Conservation (phyloP, 2,797 vertebrate species). For the Cossypha caffra region DNA sequence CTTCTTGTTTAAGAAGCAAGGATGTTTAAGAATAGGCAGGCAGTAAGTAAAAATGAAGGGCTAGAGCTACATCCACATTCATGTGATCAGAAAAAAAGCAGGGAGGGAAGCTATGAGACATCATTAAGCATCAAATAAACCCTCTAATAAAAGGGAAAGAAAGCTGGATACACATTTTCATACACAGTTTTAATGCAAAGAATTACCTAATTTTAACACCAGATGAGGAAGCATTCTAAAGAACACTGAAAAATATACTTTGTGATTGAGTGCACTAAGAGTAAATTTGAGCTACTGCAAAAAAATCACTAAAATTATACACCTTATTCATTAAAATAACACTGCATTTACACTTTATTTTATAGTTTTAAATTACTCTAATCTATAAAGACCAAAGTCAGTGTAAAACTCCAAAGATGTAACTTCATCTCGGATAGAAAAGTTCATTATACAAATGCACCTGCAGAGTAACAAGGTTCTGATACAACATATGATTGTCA, state of each 20-base stretch:
- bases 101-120: neutral
- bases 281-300: neutral
- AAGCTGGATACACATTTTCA: neutral
- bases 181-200: neutral
- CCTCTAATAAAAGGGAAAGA: neutral
- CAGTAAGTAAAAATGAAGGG: neutral
- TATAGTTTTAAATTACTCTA: neutral
- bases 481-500: neutral
- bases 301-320: neutral
- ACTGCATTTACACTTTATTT: neutral
- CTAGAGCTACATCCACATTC: neutral
- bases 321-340: neutral
- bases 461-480: neutral
- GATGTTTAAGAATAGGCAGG: neutral
- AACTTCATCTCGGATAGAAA: neutral
- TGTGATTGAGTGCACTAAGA: neutral
- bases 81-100: neutral
- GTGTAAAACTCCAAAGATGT: neutral
- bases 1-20: neutral
- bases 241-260: rapidly evolving
- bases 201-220: neutral
- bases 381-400: neutral
- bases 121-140: neutral
- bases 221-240: neutral
- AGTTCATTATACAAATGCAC: neutral